These are phyloP conservation scores for Chionomys nivalis DNA, from an alignment of 2,113 vertebrate species.

Conservation along the genomic window DNA sequence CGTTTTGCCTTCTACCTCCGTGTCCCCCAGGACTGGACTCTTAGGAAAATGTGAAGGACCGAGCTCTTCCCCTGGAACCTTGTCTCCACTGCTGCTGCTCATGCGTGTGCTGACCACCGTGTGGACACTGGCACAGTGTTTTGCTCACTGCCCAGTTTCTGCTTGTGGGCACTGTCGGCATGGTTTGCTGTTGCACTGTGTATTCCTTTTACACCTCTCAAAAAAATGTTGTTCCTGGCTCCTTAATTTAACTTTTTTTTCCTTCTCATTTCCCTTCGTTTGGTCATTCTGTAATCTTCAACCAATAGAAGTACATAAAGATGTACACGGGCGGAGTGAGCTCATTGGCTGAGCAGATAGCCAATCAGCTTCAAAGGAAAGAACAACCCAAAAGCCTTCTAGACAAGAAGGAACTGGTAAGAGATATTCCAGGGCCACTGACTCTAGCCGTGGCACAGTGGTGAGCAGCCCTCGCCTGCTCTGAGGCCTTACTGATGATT, in stretches of 20 bases:
- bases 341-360: conserved; percentile 98
- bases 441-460: conserved; percentile 71
- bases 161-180: conserved; percentile 85
- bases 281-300: conserved; percentile 81
- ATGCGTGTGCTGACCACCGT: not conserved
- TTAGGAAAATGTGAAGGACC: not conserved
- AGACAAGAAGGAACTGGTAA: conserved; percentile 98
- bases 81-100: not conserved
- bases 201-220: conserved; percentile 72
- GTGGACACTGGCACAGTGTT: conserved; percentile 28
- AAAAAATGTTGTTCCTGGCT: conserved; percentile 46
- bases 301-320: conserved; percentile 94
- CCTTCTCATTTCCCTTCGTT: conserved; percentile 75
- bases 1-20: not conserved
- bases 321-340: conserved; percentile 98
- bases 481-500: not conserved
- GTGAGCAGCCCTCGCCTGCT: conserved; percentile 55
- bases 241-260: conserved; percentile 75
- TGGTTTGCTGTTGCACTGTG: conserved; percentile 85
- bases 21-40: not conserved
- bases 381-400: conserved; percentile 91
- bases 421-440: conserved; percentile 72
- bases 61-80: not conserved
- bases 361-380: conserved; percentile 96
- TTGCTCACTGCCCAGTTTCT: conserved; percentile 73